Evolutionary conservation across 2,888 invertebrate genomes (phyloP).

Genomic region (Anagyrus pseudococci): DNA sequence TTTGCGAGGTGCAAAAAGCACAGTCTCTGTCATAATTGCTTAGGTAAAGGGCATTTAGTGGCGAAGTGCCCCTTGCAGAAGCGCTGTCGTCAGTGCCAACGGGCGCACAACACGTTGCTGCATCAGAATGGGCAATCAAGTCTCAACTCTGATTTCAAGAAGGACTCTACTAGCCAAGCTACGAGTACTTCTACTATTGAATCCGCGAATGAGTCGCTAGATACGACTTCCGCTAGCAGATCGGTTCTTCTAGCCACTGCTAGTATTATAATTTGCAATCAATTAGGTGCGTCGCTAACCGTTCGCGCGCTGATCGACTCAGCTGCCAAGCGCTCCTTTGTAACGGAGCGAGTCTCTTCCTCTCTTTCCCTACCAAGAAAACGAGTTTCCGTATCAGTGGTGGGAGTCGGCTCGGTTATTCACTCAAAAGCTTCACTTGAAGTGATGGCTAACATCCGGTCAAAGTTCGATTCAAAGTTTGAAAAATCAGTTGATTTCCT

Average conservation of each 20-base stretch:
- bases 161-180: too few relatives aligned
- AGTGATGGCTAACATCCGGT: not conserved
- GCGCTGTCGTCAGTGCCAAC: too few relatives aligned
- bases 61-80: too few relatives aligned
- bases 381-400: not conserved
- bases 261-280: not conserved
- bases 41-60: too few relatives aligned
- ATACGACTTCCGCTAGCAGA: not conserved
- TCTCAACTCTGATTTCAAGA: too few relatives aligned
- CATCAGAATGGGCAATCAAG: too few relatives aligned
- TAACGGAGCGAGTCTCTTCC: not conserved
- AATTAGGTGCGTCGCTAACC: not conserved
- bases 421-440: not conserved
- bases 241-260: not conserved
- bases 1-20: too few relatives aligned
- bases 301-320: not conserved
- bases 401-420: not conserved
- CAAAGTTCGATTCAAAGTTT: not conserved
- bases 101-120: too few relatives aligned
- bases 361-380: not conserved
- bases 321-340: not conserved
- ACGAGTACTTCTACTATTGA: too few relatives aligned
- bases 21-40: too few relatives aligned
- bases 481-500: not conserved
- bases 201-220: too few relatives aligned